A percentile compares a stretch with the other conserved stretches of the same genome.
Evolutionary conservation across 1,140 invertebrate species (phyloP).

Genomic region (Drosophila ananassae): DNA sequence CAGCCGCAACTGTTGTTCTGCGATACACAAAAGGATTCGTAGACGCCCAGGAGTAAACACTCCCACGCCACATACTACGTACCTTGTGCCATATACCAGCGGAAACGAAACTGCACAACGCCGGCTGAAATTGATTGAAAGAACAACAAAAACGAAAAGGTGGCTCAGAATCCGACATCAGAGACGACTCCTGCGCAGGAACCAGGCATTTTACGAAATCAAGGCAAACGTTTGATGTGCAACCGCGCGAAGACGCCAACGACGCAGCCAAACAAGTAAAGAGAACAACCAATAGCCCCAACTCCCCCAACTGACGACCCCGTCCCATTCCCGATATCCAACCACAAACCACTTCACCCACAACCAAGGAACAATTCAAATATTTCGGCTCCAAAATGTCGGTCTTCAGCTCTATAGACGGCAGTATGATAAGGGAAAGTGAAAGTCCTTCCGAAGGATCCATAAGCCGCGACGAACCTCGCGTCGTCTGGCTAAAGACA

Average conservation of each 20-base stretch:
- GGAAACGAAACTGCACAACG: slow-evolving; percentile 57
- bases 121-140: slow-evolving; percentile 70
- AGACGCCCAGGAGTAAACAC: slow-evolving; percentile 46
- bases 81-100: slow-evolving; percentile 6
- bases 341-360: slow-evolving; percentile 14
- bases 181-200: neutral
- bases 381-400: slow-evolving; percentile 30
- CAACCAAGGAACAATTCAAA: slow-evolving; percentile 38
- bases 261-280: slow-evolving; percentile 33
- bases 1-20: slow-evolving; percentile 69
- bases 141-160: slow-evolving; percentile 52
- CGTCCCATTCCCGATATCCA: neutral
- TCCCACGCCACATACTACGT: neutral
- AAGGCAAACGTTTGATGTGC: slow-evolving; percentile 56
- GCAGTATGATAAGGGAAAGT: neutral
- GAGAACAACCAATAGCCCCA: slow-evolving; percentile 26
- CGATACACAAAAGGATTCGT: slow-evolving; percentile 76
- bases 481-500: slow-evolving; percentile 71
- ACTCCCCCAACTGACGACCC: neutral
- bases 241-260: slow-evolving; percentile 35
- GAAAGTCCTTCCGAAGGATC: slow-evolving; percentile 1
- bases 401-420: neutral
- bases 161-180: slow-evolving; percentile 22
- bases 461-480: slow-evolving; percentile 52
- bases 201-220: slow-evolving; percentile 35